Base-by-base conservation (phyloP, 2,113 vertebrate species). In the Megaceryle maxima region DNA sequence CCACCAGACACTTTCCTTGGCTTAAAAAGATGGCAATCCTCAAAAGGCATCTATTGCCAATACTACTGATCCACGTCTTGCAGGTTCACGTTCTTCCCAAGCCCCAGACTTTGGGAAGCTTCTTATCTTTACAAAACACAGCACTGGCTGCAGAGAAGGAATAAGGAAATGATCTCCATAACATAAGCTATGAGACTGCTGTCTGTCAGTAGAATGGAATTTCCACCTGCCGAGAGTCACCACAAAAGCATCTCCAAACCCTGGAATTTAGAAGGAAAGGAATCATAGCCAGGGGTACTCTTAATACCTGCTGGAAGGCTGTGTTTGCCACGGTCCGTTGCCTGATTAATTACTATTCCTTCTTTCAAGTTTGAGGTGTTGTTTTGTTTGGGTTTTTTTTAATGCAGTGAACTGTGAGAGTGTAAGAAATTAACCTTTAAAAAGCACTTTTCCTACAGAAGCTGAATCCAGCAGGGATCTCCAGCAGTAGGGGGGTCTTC, bases 61-160 rank as follows among this genome's bases (percentile, higher is more conserved):
- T 2, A 17, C 51, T 2, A 13, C 1, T 28, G 37, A 31, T 5
- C 44, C 5, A 6, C 9, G 37, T 1, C 37, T 14, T 9, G 56
- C 57, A 33, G 44, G 11, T 37, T 41, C 43, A 29, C 1, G 3
- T 39, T 35, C 50, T 33, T n/a, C 44, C 64, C 46, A 37, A 41
- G 75, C 66, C 59, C 51, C 14, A 55, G 77, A 11, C 35, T 25
- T 37, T 3, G n/a, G 56, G 67, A 83, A 50, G 24, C 2, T 35
- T 33, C 26, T 35, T 10, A 16, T 10, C 62, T 28, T 16, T 35
- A 39, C 11, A 31, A 70, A 44, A 35, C 1, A 20, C 3, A 16
- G 56, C 31, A 62, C 68, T 11, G 44, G n/a, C 1, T 59, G 62
- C 31, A 37, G 33, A 73, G 57, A 57, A 82, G 63, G 48, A 72